Evolutionary conservation across 2,888 invertebrate species (phyloP), one percentile per base, ranked within the genome.

Genomic region (Saturnia japonica): DNA sequence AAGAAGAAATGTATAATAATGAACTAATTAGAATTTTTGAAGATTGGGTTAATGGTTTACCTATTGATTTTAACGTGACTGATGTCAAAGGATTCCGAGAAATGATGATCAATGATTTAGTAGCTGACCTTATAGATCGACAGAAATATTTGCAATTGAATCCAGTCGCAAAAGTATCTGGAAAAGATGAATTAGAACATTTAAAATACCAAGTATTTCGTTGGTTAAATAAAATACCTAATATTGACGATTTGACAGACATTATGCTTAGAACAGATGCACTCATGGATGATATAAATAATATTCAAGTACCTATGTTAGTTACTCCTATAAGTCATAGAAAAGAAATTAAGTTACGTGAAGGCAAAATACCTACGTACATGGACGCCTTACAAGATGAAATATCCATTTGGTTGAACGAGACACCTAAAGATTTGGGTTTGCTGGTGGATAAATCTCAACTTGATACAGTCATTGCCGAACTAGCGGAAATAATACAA

Each of bases 181-280:
- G 77, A 8, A 73, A 76, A 64, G 85, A 84, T 40, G 88, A 87
- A 74, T 60, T 85, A 0, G 86, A 88, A 74, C 80, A 86, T 77
- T 75, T 88, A n/a, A 86, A 85, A 70, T 87, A 85, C 73, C 85
- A 87, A 76, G 73, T 88, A 0, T 87, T 82, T 69, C 83, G 82
- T 71, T 82, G 80, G 74, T 68, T 85, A 0, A 81, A 81, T 69
- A 84, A 80, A 70, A 34, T 80, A 3, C 68, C 83, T 9, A 77
- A 81, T 28, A 66, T 68, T 1, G 72, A 77, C 19, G 74, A 79
- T 34, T 71, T 88, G 54, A 60, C 74, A 2, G 43, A 54, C 14
- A 73, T 79, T 22, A 77, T 82, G 69, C 64, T 75, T 2, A 74
- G 76, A 22, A 76, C 80, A 3, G 74, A 78, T 22, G 67, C 73